These are phyloP conservation scores for Eupeodes corollae DNA, from an alignment of 1,140 invertebrate genomes.

Conservation along the genomic window DNA sequence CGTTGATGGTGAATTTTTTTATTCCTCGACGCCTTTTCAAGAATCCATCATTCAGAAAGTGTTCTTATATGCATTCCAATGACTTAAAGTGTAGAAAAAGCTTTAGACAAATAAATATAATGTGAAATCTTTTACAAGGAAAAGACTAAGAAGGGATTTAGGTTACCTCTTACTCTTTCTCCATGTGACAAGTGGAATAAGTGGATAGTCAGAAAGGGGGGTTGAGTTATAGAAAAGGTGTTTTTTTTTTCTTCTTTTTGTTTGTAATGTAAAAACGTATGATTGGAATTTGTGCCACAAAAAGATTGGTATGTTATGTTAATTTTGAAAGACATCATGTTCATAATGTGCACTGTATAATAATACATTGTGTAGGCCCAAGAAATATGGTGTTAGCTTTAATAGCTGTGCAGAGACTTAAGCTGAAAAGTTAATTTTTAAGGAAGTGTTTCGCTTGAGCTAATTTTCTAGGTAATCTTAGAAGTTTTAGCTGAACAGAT, in stretches of 20 bases:
- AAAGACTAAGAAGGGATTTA: background rate
- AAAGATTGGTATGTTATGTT: background rate
- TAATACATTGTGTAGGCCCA: too few species aligned
- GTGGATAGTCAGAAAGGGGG: too few species aligned
- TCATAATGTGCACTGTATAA: too few species aligned
- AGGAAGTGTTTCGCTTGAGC: too few species aligned
- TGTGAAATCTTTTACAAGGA: background rate
- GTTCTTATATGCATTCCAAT: too few species aligned
- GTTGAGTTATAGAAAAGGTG: too few species aligned
- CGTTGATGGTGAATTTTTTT: background rate
- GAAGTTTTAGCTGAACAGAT: too few species aligned
- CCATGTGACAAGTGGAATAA: background rate
- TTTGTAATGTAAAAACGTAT: background rate
- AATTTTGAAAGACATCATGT: background rate
- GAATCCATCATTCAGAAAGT: background rate
- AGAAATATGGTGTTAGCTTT: background rate
- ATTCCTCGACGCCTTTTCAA: background rate
- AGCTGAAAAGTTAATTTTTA: too few species aligned
- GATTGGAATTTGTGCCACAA: background rate
- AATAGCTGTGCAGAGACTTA: too few species aligned
- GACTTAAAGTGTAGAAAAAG: background rate
- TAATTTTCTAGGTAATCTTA: too few species aligned
- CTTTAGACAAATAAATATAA: background rate
- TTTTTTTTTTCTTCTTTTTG: slow-evolving; percentile 1
- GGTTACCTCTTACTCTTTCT: background rate